These are phyloP conservation scores for Halictus rubicundus DNA, from an alignment of 1,140 invertebrate species.

Conservation along the genomic window DNA sequence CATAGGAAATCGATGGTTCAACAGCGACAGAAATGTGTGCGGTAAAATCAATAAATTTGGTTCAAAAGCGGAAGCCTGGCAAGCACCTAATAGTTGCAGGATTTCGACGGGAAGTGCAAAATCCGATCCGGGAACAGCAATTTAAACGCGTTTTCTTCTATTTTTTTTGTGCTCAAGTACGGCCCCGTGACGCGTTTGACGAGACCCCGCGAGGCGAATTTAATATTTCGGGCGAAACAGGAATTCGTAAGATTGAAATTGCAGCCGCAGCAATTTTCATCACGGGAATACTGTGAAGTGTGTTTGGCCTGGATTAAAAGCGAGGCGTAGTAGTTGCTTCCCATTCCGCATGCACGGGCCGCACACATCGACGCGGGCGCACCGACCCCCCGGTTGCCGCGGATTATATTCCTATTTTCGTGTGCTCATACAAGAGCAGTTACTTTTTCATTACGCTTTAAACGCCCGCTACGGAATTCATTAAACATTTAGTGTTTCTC, in stretches of 20 bases:
- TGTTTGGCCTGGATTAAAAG: constrained; percentile 48
- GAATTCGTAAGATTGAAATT: constrained; percentile 44
- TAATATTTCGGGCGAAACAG: constrained; percentile 28
- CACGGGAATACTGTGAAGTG: constrained; percentile 36
- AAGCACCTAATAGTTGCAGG: not conserved
- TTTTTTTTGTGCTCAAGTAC: not conserved
- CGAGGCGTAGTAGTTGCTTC: constrained; percentile 16
- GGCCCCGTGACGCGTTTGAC: not conserved
- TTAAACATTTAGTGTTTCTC: constrained; percentile 17
- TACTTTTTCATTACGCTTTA: constrained; percentile 34
- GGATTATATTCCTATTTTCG: constrained; percentile 19
- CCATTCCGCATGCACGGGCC: too few species aligned
- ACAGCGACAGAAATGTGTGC: too few species aligned
- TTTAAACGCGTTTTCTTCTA: not conserved
- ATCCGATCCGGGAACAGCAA: not conserved
- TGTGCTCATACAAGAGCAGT: constrained; percentile 13
- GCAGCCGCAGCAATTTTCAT: constrained; percentile 44
- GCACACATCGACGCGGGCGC: too few species aligned
- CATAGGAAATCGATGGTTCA: too few species aligned
- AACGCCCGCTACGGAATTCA: constrained; percentile 14
- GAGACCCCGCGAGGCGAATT: constrained; percentile 21
- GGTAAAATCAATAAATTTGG: too few species aligned
- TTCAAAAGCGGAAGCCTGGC: too few species aligned
- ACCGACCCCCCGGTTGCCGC: not conserved
- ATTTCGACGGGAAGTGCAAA: not conserved